Evolutionary conservation across 23 tunicate species (phyloP), one percentile per base, ranked within the genome.

Genomic region (Ascidia mentula): DNA sequence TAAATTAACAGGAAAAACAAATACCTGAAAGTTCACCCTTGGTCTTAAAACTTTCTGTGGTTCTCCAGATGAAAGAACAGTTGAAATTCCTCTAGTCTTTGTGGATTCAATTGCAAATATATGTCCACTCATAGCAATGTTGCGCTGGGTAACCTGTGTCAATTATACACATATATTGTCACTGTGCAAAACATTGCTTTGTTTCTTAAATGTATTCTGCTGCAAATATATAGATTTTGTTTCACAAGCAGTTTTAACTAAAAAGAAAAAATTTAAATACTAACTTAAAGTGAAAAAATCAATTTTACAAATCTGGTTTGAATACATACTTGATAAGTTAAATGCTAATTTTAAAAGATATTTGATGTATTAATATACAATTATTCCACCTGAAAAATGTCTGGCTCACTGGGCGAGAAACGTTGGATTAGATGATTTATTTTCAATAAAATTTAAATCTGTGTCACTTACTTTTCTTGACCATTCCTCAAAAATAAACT

Each of bases 31-130:
- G 75, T 93, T 93, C 37, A 93, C 88, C 69, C 75, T 84, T 31
- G 85, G 87, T 80, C 80, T 46, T 28, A 84, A 74, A 34, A 93
- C 26, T 45, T 93, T 93, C 60, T 78, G 81, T 5, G 84, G 74
- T 31, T 88, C 98, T 24, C 75, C 78, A 32, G 46, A n/a, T 32
- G 59, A 32, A 7, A 82, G 59, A 53, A 45, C 81, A 15, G 77
- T 46, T 31, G 77, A 13, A 26, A 86, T 46, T 0, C 97, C 39
- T 0, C 46, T 28, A 72, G 84, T 82, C 39, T 96, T 69, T 17
- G 92, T 90, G 9, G 79, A 37, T 79, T 95, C 99, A 76, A 95
- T 87, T 5, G 96, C 99, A 79, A 90, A 95, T 0, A 95, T 95
- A 45, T 82, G 87, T 6, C 99, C 99, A 73, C 83, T 89, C 22